Evolutionary conservation across 53 echinoderm and acorn worm genomes (phyloP).

Genomic region (Astropecten irregularis): DNA sequence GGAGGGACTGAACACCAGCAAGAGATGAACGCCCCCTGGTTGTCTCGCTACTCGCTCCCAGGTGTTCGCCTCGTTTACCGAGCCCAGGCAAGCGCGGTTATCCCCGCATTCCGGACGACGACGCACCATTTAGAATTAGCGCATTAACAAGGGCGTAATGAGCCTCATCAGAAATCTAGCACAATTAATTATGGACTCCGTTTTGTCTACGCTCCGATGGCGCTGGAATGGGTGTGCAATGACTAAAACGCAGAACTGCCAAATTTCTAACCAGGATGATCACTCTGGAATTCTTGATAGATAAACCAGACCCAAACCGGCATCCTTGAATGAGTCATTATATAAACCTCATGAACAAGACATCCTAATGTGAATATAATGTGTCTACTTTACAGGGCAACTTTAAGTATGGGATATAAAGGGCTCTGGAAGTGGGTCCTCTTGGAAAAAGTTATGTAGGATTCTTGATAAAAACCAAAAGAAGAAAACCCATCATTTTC

Average conservation of each 20-base stretch:
- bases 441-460: no score
- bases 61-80: constrained; percentile 25
- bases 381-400: no score
- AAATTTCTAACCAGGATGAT: neutral
- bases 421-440: neutral
- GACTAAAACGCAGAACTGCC: neutral
- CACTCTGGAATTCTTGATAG: neutral
- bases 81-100: neutral
- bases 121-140: neutral
- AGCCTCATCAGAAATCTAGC: neutral
- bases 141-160: neutral
- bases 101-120: no score
- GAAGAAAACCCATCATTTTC: no score
- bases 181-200: neutral
- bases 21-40: neutral
- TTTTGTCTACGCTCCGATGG: neutral
- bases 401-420: no score
- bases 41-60: constrained; percentile 5
- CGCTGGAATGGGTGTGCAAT: neutral
- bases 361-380: no score
- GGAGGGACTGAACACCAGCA: neutral
- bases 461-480: no score
- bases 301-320: neutral
- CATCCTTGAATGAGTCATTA: neutral
- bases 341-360: no score